Evolutionary conservation across 2,888 invertebrate genomes (phyloP).

Genomic region (Ecdyonurus torrentis): DNA sequence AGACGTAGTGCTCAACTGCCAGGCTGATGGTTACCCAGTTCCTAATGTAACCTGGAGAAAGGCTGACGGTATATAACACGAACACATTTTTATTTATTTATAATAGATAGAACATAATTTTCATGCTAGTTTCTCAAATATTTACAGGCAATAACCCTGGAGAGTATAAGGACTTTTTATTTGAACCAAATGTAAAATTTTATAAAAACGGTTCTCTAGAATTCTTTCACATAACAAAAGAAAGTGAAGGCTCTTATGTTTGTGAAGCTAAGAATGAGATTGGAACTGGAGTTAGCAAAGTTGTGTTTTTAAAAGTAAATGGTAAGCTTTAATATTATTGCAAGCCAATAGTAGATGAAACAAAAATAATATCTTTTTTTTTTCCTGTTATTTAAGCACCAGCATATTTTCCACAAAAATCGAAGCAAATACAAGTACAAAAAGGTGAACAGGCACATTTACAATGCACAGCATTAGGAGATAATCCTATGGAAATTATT

Average conservation of each 20-base stretch:
- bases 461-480: conserved; percentile 76
- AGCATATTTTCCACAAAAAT: conserved; percentile 68
- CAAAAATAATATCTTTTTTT: no score
- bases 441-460: conserved; percentile 69
- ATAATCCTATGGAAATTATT: conserved; percentile 67
- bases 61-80: conserved; percentile 49
- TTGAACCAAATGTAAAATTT: conserved; percentile 57
- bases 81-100: background rate
- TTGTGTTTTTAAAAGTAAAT: conserved; percentile 76
- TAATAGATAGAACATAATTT: background rate
- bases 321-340: no score
- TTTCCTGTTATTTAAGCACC: conserved; percentile 53
- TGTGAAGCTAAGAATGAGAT: conserved; percentile 90
- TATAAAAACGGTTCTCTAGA: conserved; percentile 70
- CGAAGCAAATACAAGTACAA: conserved; percentile 63
- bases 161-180: conserved; percentile 68
- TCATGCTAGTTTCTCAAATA: background rate
- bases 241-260: conserved; percentile 77
- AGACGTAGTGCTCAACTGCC: conserved; percentile 71
- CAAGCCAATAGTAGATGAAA: no score
- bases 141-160: conserved; percentile 44
- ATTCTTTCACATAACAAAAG: conserved; percentile 67
- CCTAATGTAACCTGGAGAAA: conserved; percentile 80
- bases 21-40: conserved; percentile 81
- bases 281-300: conserved; percentile 80